These are phyloP conservation scores for Tethya wilhelma DNA, from an alignment of 37 sponge, comb jelly and placozoan species.

Conservation along the genomic window DNA sequence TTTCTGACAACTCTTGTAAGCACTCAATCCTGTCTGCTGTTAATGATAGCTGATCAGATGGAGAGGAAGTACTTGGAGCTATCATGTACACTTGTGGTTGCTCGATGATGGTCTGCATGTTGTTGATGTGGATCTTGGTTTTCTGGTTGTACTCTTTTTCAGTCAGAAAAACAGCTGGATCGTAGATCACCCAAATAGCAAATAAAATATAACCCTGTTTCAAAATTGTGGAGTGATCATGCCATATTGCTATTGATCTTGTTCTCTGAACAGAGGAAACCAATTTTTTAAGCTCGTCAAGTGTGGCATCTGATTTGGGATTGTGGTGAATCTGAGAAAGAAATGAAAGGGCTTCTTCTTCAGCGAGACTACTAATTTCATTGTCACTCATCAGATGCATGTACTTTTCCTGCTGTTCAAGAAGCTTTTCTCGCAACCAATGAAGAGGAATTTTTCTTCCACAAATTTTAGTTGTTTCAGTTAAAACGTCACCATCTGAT, in stretches of 20 bases:
- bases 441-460: slow-evolving; percentile 21
- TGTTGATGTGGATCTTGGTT: neutral
- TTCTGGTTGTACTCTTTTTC: slow-evolving; percentile 5
- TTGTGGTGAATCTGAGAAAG: too few species aligned
- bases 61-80: slow-evolving; percentile 31
- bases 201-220: slow-evolving; percentile 17
- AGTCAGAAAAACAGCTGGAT: slow-evolving; percentile 17
- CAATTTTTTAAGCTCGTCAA: neutral
- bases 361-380: too few species aligned
- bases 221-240: slow-evolving; percentile 40
- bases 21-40: slow-evolving; percentile 36
- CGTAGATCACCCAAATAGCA: slow-evolving; percentile 15
- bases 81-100: slow-evolving; percentile 30
- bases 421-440: neutral
- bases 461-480: neutral
- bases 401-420: slow-evolving; percentile 6
- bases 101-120: slow-evolving; percentile 29
- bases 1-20: slow-evolving; percentile 5
- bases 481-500: slow-evolving; percentile 5
- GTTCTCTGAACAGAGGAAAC: slow-evolving; percentile 1
- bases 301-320: neutral
- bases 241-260: slow-evolving; percentile 29
- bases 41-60: slow-evolving; percentile 26
- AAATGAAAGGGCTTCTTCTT: too few species aligned
- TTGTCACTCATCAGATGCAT: slow-evolving; percentile 11